Base-by-base conservation (phyloP, 2,113 vertebrate genomes). In the Takifugu bimaculatus region DNA sequence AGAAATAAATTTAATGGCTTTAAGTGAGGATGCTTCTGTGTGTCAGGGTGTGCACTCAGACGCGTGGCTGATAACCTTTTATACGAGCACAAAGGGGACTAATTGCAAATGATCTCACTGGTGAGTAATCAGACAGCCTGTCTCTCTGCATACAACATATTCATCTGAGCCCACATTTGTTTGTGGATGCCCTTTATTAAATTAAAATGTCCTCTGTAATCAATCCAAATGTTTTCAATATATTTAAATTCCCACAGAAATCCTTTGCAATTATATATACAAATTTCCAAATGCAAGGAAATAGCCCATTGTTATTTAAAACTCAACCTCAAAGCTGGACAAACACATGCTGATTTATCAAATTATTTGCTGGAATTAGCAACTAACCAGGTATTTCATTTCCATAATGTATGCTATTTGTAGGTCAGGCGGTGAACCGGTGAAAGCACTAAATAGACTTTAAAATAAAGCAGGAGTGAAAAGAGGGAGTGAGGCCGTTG, bases 1-100 rank as follows among this genome's bases (percentile, higher is more conserved):
- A 70, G 51, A 85, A 81, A 79, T 56, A 80, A 79, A 63, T 82
- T 78, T 78, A 85, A 87, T 82, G 68, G 69, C 78, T 80, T 73
- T 65, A 77, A 78, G 72, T 66, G 52, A 74, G 63, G 49, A 65
- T 26, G 20, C 7, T 25, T 68, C 44, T 56, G 50, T 48, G 58
- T 65, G 32, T 29, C 26, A 48, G 15, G 15, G 53, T 39, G 54
- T 57, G 50, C 48, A 48, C 20, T 20, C 14, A n/a, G 13, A 14
- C 45, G 12, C 43, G 0, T 43, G 63, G 51, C 62, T 68, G 57
- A 71, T 75, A 79, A 82, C 75, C 75, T 79, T 86, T 72, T 72
- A 58, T 66, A 74, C 60, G 28, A 27, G 54, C 65, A 76, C 69
- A 79, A 79, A 68, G 52, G 56, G 43, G 29, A 60, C 63, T 83